phyloP scores from a whole-genome alignment of 37 sponge, comb jelly and placozoan genomes.

The Lycopodina hypogea region DNA sequence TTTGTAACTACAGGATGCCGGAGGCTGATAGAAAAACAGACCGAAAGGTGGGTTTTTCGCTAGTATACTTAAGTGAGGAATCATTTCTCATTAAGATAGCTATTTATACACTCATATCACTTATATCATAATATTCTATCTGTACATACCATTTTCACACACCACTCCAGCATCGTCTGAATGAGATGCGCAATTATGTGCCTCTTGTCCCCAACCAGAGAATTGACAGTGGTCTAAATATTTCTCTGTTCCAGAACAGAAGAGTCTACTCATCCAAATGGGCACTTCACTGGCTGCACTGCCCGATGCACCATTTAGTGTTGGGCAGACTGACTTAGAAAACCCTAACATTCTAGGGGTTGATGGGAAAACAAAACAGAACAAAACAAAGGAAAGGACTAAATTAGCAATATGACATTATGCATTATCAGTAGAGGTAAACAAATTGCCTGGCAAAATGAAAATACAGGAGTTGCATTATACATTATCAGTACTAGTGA shows the following conservation, averaged over 20 bases:
- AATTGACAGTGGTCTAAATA: conserved; percentile 18
- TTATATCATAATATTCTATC: too few relatives aligned
- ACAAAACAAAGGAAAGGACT: neutral
- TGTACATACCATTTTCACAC: conserved; percentile 2
- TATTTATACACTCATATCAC: too few relatives aligned
- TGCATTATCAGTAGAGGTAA: too few relatives aligned
- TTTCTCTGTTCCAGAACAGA: conserved; percentile 14
- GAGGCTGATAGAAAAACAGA: too few relatives aligned
- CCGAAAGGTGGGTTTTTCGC: too few relatives aligned
- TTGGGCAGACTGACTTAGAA: conserved; percentile 7
- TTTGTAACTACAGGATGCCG: too few relatives aligned
- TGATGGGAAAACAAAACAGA: neutral
- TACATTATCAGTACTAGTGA: too few relatives aligned
- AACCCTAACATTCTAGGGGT: conserved; percentile 20
- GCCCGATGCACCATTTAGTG: neutral
- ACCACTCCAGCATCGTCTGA: conserved; percentile 42
- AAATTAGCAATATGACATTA: neutral
- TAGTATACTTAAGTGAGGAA: too few relatives aligned
- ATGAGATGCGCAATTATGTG: neutral
- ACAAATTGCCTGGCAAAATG: too few relatives aligned
- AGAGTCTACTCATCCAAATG: conserved; percentile 24
- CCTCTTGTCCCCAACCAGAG: conserved; percentile 15
- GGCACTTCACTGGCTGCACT: neutral
- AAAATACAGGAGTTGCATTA: too few relatives aligned
- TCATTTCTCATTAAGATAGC: too few relatives aligned